A percentile compares a stretch with the other conserved stretches of the same genome.
Evolutionary conservation across 2,797 vertebrate species (phyloP).

Genomic region (Myoxocephalus aenaeus): DNA sequence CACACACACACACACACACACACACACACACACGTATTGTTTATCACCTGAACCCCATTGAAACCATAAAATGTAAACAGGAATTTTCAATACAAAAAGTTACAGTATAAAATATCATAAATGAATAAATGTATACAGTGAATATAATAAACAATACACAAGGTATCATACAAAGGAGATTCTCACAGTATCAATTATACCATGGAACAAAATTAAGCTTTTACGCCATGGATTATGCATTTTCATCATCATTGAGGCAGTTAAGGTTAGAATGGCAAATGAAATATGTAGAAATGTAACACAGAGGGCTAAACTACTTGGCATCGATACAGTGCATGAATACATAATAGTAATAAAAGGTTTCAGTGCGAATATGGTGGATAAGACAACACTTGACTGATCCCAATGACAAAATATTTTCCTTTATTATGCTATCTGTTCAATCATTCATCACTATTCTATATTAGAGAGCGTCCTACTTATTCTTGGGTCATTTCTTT

Average conservation of each 20-base stretch:
- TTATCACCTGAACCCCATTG: conserved; percentile 38
- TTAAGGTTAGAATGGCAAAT: conserved; percentile 69
- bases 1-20: conserved; percentile 31
- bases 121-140: conserved; percentile 55
- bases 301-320: conserved; percentile 45
- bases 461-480: conserved; percentile 25
- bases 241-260: conserved; percentile 76
- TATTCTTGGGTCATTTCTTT: conserved; percentile 3
- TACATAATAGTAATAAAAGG: conserved; percentile 72
- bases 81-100: conserved; percentile 45
- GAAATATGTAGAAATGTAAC: conserved; percentile 41
- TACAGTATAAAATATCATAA: conserved; percentile 58
- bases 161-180: conserved; percentile 50
- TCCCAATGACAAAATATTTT: conserved; percentile 33
- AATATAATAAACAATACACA: conserved; percentile 68
- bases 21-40: conserved; percentile 29
- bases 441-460: conserved; percentile 20
- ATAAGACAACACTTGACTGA: conserved; percentile 34
- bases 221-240: conserved; percentile 65
- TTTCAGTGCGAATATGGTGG: conserved; percentile 80
- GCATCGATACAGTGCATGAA: conserved; percentile 79
- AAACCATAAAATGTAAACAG: conserved; percentile 69
- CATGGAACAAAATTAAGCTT: conserved; percentile 64
- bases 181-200: conserved; percentile 81
- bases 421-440: conserved; percentile 21